Conservation (phyloP, 1,140 invertebrate species). For the Akabosia matsudoensis region DNA sequence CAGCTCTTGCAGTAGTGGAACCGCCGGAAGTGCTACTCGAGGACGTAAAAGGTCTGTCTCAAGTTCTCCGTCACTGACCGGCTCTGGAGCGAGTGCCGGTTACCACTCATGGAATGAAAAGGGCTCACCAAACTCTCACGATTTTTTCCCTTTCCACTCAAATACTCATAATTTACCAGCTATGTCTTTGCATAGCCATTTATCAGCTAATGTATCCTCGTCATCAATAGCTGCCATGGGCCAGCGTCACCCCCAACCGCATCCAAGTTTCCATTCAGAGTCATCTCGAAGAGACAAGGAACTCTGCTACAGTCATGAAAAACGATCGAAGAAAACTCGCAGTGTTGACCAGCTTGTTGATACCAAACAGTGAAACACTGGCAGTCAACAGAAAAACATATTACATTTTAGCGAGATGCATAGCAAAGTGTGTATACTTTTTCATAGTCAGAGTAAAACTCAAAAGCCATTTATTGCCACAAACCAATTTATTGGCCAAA, state of each 20-base stretch:
- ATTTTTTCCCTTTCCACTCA: background rate
- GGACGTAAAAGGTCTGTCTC: slow-evolving; percentile 30
- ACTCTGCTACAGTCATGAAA: background rate
- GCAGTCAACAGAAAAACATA: no score
- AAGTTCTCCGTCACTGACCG: slow-evolving; percentile 25
- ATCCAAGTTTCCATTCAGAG: background rate
- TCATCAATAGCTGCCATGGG: background rate
- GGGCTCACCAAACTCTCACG: background rate
- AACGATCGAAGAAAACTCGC: background rate
- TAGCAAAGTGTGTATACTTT: no score
- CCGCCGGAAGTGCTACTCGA: background rate
- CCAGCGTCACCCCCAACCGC: background rate
- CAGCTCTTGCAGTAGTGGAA: slow-evolving; percentile 2
- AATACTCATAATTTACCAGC: background rate
- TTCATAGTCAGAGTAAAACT: no score
- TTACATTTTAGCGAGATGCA: no score
- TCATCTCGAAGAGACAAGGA: background rate
- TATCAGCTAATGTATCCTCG: no score
- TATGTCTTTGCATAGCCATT: background rate
- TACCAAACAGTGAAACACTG: background rate
- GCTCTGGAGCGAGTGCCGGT: slow-evolving; percentile 23
- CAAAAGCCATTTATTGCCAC: no score
- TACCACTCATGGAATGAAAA: slow-evolving; percentile 40
- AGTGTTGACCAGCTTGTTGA: background rate
- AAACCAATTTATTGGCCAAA: no score